Percentiles rank a stretch among this genome's conserved stretches.
phyloP scores from a whole-genome alignment of 2,888 invertebrate genomes.

The Euphydryas editha region DNA sequence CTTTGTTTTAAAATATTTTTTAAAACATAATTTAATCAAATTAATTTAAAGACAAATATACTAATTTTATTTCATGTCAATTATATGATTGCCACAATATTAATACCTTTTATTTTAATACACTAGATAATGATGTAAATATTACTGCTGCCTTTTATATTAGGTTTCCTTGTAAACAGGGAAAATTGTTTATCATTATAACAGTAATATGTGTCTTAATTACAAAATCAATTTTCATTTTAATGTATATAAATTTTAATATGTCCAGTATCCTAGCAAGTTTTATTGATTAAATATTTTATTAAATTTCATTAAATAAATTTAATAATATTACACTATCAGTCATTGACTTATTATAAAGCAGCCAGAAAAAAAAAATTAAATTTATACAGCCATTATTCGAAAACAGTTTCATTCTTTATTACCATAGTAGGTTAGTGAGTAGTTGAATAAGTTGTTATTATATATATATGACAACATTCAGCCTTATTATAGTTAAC shows the following conservation, averaged over 20 bases:
- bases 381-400: background rate
- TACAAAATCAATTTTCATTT: background rate
- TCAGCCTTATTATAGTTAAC: too few relatives aligned
- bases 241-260: too few relatives aligned
- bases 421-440: background rate
- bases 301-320: background rate
- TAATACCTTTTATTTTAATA: slow-evolving; percentile 47
- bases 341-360: background rate
- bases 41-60: slow-evolving; percentile 77
- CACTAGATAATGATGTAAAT: slow-evolving; percentile 41
- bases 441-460: too few relatives aligned
- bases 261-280: too few relatives aligned
- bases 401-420: background rate
- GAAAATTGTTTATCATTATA: background rate
- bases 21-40: slow-evolving; percentile 64
- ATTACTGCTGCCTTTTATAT: slow-evolving; percentile 25
- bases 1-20: slow-evolving; percentile 57
- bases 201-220: background rate
- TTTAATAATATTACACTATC: background rate
- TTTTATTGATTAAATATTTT: too few relatives aligned
- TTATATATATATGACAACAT: too few relatives aligned
- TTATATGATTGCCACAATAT: slow-evolving; percentile 72
- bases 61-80: slow-evolving; percentile 76
- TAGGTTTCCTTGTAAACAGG: background rate
- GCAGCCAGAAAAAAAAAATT: background rate